Evolutionary conservation across 2,797 vertebrate species (phyloP).

Genomic region (Brotula barbata): DNA sequence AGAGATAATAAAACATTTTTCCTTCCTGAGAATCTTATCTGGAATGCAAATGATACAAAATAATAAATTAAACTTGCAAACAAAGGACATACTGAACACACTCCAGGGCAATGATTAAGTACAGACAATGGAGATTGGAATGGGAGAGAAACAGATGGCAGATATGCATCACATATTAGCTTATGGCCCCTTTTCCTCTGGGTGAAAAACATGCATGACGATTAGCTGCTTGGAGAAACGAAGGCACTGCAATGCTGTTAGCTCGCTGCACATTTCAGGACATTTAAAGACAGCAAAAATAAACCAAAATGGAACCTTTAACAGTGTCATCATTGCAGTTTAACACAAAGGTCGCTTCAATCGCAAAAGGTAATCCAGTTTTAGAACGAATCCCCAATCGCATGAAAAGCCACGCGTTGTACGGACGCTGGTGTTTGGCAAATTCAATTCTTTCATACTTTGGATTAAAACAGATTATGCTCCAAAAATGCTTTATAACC

Average conservation of each 20-base stretch:
- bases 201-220: constrained; percentile 30
- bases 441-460: constrained; percentile 60
- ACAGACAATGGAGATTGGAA: constrained; percentile 54
- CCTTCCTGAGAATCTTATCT: constrained; percentile 93
- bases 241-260: constrained; percentile 14
- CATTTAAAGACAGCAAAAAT: constrained; percentile 8
- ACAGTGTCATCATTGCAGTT: constrained; percentile 14
- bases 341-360: constrained; percentile 23
- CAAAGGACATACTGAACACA: constrained; percentile 67
- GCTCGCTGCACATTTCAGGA: constrained; percentile 5
- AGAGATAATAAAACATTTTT: constrained; percentile 63
- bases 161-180: constrained; percentile 42
- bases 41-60: constrained; percentile 87
- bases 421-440: constrained; percentile 64
- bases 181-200: constrained; percentile 59
- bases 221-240: constrained; percentile 35
- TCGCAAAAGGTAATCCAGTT: constrained; percentile 21
- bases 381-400: constrained; percentile 44
- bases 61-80: constrained; percentile 82
- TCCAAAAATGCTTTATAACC: constrained; percentile 34
- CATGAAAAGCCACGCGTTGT: constrained; percentile 41
- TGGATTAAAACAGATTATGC: constrained; percentile 50
- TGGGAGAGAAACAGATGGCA: constrained; percentile 38
- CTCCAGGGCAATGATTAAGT: constrained; percentile 60
- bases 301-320: constrained; percentile 26